Conservation (phyloP, 1,140 invertebrate species). For the Chrysoperla carnea region DNA sequence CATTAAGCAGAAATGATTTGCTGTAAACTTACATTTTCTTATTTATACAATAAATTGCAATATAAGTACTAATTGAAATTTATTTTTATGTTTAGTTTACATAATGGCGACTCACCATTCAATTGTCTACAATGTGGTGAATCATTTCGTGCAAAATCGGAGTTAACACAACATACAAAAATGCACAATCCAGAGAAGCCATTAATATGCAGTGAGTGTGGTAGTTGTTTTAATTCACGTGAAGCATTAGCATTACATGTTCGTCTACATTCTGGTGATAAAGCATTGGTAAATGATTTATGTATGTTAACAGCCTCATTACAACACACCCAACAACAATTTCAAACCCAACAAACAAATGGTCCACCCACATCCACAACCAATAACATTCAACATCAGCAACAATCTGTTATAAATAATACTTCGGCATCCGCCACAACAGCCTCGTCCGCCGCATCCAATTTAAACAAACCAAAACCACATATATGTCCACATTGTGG, state of each 20-base stretch:
- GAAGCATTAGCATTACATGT: conserved; percentile 63
- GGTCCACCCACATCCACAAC: conserved; percentile 6
- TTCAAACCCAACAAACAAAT: conserved; percentile 11
- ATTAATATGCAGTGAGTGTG: conserved; percentile 35
- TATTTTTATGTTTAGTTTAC: conserved; percentile 17
- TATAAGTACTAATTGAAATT: too few species aligned
- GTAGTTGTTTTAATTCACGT: conserved; percentile 42
- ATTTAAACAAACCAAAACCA: conserved; percentile 43
- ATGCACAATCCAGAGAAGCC: conserved; percentile 22
- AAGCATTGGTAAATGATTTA: conserved; percentile 68
- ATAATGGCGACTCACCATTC: conserved; percentile 38
- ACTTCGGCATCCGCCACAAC: conserved; percentile 13
- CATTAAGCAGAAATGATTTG: too few species aligned
- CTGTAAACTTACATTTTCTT: too few species aligned
- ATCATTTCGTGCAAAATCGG: conserved; percentile 49
- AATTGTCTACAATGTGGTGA: conserved; percentile 59
- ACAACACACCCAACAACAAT: conserved; percentile 32
- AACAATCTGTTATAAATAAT: conserved; percentile 12
- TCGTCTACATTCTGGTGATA: conserved; percentile 62
- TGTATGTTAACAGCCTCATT: conserved; percentile 62
- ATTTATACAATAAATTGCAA: too few species aligned
- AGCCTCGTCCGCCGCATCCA: conserved; percentile 16
- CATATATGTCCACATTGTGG: conserved; percentile 69
- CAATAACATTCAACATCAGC: conserved; percentile 12
- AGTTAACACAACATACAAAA: conserved; percentile 48